These are phyloP conservation scores for Empidonax alnorum DNA, from an alignment of 2,113 vertebrate species.

Conservation along the genomic window DNA sequence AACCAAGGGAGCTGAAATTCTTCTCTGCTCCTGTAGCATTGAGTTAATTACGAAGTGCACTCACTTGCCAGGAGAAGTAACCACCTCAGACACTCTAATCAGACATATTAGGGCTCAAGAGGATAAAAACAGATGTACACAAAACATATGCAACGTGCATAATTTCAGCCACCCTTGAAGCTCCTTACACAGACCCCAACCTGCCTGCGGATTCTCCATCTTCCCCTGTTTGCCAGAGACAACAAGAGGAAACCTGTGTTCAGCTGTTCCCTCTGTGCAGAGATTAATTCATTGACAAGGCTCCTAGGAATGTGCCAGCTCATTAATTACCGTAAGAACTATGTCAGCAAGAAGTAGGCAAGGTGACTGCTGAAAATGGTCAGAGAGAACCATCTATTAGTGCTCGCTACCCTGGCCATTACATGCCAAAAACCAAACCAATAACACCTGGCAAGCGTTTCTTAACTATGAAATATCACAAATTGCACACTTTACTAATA, in stretches of 20 bases:
- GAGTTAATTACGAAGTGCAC: not conserved
- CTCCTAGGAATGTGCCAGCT: slow-evolving; percentile 67
- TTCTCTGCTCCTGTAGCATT: not conserved
- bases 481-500: not conserved
- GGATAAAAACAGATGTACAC: not conserved
- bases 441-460: not conserved
- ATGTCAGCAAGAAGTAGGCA: slow-evolving; percentile 72
- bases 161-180: not conserved
- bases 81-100: not conserved
- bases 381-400: slow-evolving; percentile 16
- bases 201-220: not conserved
- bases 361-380: slow-evolving; percentile 70
- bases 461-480: slow-evolving; percentile 9
- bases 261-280: slow-evolving; percentile 47
- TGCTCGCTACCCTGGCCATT: not conserved
- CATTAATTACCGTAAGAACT: slow-evolving; percentile 75
- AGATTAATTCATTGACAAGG: slow-evolving; percentile 72
- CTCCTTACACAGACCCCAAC: not conserved
- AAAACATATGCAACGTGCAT: not conserved
- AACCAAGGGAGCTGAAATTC: not conserved
- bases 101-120: not conserved
- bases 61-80: not conserved
- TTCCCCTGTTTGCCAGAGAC: slow-evolving; percentile 31
- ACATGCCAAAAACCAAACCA: slow-evolving; percentile 22
- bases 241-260: slow-evolving; percentile 50